Evolutionary conservation across 2,113 vertebrate genomes (phyloP).

Genomic region (Pterophyllum scalare): DNA sequence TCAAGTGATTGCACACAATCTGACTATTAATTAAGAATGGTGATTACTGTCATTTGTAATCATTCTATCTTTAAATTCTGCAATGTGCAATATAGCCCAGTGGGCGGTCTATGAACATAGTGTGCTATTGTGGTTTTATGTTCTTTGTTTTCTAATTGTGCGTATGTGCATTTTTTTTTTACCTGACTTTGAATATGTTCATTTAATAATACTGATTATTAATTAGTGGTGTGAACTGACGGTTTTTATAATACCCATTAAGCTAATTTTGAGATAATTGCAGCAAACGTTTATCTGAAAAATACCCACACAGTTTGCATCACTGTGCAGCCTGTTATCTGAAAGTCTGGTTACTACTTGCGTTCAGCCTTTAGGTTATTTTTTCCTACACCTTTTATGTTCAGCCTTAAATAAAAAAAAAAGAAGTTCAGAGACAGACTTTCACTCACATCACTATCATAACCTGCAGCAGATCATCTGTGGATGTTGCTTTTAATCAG

Average conservation of each 20-base stretch:
- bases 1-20: constrained; percentile 34
- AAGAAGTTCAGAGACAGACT: constrained; percentile 9
- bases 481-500: constrained; percentile 44
- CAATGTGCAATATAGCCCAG: constrained; percentile 27
- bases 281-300: background rate
- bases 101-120: constrained; percentile 18
- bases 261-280: constrained; percentile 14
- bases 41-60: constrained; percentile 62
- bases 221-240: background rate
- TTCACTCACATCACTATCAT: constrained; percentile 4
- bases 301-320: background rate
- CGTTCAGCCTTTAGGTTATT: background rate
- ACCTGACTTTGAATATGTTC: constrained; percentile 5
- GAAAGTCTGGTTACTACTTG: background rate
- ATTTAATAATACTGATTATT: constrained; percentile 33
- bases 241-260: constrained; percentile 2
- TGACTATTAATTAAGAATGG: constrained; percentile 45
- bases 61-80: constrained; percentile 47
- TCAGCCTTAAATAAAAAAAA: background rate
- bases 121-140: background rate
- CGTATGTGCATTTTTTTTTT: background rate
- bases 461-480: constrained; percentile 29
- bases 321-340: background rate
- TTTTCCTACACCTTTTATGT: constrained; percentile 19
- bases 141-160: background rate